phyloP scores from a whole-genome alignment of 2,113 vertebrate species.

The Plestiodon gilberti region DNA sequence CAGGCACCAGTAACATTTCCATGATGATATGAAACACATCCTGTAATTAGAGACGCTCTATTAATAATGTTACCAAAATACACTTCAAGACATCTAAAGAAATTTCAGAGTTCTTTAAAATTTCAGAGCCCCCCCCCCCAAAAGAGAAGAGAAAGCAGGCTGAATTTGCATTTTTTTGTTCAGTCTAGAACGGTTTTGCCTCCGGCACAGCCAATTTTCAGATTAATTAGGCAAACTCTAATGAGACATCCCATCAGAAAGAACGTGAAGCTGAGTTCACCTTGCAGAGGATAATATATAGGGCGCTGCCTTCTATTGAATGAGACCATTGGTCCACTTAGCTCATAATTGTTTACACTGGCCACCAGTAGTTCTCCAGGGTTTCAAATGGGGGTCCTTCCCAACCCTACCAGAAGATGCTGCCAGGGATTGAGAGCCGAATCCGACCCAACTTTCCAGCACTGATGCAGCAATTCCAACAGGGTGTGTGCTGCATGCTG shows the following conservation, averaged over 20 bases:
- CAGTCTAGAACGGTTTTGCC: slow-evolving; percentile 21
- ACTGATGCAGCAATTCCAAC: no score
- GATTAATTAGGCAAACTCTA: slow-evolving; percentile 46
- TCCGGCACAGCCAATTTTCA: slow-evolving; percentile 22
- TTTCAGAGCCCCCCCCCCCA: slow-evolving; percentile 39
- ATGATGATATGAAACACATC: slow-evolving; percentile 57
- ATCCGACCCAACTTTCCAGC: no score
- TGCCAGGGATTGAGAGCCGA: no score
- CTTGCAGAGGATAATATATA: slow-evolving; percentile 14
- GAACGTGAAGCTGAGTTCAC: slow-evolving; percentile 30
- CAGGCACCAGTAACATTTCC: slow-evolving; percentile 36
- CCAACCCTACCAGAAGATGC: no score
- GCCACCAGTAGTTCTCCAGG: no score
- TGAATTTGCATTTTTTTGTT: slow-evolving; percentile 44
- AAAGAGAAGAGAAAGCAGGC: slow-evolving; percentile 28
- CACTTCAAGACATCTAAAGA: slow-evolving; percentile 56
- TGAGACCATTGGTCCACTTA: no score
- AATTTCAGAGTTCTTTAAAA: slow-evolving; percentile 58
- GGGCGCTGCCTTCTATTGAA: background rate
- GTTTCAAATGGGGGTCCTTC: no score
- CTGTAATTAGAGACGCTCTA: slow-evolving; percentile 58
- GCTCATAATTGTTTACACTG: no score
- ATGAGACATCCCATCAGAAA: slow-evolving; percentile 29
- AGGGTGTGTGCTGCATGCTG: no score
- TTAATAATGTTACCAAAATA: slow-evolving; percentile 65